Evolutionary conservation across 2,113 vertebrate genomes (phyloP).

Genomic region (Sylvilagus bachmani): DNA sequence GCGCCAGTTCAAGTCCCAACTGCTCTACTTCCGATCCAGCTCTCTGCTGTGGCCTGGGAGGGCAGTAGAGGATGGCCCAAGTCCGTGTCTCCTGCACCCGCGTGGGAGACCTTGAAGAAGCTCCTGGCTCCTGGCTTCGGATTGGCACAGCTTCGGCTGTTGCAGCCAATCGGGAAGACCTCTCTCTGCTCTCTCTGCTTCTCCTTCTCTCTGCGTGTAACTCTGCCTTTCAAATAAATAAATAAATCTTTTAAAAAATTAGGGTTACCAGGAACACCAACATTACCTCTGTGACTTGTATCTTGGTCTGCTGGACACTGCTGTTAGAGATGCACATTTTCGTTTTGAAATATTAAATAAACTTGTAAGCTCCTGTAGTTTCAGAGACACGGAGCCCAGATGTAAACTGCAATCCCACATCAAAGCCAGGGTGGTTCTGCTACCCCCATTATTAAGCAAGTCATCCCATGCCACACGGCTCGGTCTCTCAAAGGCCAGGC

Average conservation of each 20-base stretch:
- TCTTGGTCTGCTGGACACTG: neutral
- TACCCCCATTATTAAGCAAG: neutral
- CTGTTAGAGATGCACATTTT: neutral
- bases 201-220: too few relatives aligned
- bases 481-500: constrained; percentile 12
- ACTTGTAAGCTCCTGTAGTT: neutral
- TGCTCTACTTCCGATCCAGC: too few relatives aligned
- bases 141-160: too few relatives aligned
- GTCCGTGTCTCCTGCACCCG: too few relatives aligned
- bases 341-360: neutral
- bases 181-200: neutral
- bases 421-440: neutral
- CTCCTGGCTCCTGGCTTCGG: too few relatives aligned
- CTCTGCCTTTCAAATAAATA: too few relatives aligned
- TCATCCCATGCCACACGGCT: neutral
- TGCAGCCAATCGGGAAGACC: too few relatives aligned
- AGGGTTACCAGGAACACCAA: neutral
- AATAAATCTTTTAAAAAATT: neutral
- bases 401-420: neutral
- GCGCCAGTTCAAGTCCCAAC: too few relatives aligned
- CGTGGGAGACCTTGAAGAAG: too few relatives aligned
- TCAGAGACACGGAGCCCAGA: neutral
- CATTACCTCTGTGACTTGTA: accelerated
- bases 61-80: too few relatives aligned
- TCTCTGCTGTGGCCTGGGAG: too few relatives aligned